Evolutionary conservation across 2,888 invertebrate species (phyloP).

Genomic region (Pegoplata infirma): DNA sequence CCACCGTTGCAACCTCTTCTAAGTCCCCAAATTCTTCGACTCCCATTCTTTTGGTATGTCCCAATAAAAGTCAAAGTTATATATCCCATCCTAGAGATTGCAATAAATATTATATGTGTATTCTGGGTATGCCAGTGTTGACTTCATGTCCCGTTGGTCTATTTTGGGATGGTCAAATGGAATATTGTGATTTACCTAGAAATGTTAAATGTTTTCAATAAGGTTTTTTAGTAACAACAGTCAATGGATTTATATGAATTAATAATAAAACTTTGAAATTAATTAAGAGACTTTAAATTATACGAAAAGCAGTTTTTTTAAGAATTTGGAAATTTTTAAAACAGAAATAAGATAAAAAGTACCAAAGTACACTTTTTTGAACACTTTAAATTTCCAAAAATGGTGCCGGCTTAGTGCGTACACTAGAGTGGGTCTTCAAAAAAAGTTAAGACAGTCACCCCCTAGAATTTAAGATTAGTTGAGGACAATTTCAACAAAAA

Average conservation of each 20-base stretch:
- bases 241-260: background rate
- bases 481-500: no score
- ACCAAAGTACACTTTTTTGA: no score
- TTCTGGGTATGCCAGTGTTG: slow-evolving; percentile 71
- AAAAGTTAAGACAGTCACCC: no score
- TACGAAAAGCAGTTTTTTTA: background rate
- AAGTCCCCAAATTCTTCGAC: slow-evolving; percentile 6
- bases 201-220: slow-evolving; percentile 67
- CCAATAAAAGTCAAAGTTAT: slow-evolving; percentile 69
- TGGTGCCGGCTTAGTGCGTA: no score
- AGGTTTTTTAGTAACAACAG: background rate
- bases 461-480: no score
- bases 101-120: slow-evolving; percentile 75
- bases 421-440: no score
- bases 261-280: background rate
- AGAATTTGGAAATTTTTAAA: no score
- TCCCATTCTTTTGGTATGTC: slow-evolving; percentile 66
- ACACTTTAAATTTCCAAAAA: no score
- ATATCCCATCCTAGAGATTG: slow-evolving; percentile 72
- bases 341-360: no score
- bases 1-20: background rate
- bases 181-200: slow-evolving; percentile 69
- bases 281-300: background rate
- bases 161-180: slow-evolving; percentile 71
- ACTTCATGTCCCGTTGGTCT: slow-evolving; percentile 74